Evolutionary conservation across 2,113 vertebrate species (phyloP), one percentile per base, ranked within the genome.

Genomic region (Zeus faber): DNA sequence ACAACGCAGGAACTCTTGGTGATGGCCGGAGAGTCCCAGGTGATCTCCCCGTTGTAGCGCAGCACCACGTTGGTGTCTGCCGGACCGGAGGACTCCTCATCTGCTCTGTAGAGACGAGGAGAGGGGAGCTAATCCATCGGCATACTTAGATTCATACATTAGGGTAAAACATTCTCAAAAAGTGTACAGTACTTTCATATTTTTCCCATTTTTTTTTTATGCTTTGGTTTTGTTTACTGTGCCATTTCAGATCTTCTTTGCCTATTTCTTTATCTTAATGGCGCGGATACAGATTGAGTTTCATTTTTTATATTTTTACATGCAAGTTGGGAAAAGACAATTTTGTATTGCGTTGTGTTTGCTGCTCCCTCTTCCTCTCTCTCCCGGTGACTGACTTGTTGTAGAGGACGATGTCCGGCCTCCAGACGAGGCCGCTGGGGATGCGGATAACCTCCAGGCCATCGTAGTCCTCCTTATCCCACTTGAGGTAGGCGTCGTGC

Each of bases 1-100:
- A 99, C 95, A 54, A 95, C 94, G 61, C 97, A 99, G 1, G 94
- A 91, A 76, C 96, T 98, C 80, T 97, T 98, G 21, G 94, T 99
- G 85, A 99, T 98, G 60, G 93, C 95, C 0, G 97, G 97, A 2
- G 95, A 85, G 67, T 99, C 97, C 97, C 97, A 99, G 53, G 93
- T 91, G 61, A 99, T 95, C 79, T 96, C 92, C 2, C 96, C 95
- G 0, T 95, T 93, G 7, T 95, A 96, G 14, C 94, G 89, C 71
- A 99, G 82, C 44, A 96, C 95, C 62, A 99, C 94, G 1, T 98
- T 99, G 24, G 96, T 98, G 65, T 91, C 95, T 31, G 94, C 89
- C 0, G 90, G 84, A 9, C 91, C 95, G 8, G 94, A 93, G 18
- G 91, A 91, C 61, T 98, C 94, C 54, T 95, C 97, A 26, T 97